Evolutionary conservation across 2,113 vertebrate genomes (phyloP).

Genomic region (Syngnathus floridae): DNA sequence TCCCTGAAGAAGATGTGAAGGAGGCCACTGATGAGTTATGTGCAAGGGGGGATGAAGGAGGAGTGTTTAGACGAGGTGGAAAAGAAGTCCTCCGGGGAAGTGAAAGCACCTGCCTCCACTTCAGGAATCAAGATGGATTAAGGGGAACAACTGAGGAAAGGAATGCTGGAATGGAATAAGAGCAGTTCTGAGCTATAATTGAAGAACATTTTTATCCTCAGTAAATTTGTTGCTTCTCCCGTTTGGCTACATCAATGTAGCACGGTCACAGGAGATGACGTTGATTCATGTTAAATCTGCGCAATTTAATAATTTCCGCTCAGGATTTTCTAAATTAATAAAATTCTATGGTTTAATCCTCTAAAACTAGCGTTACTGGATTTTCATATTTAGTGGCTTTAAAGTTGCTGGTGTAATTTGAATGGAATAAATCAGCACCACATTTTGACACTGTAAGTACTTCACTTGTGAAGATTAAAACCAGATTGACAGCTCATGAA

Average conservation of each 20-base stretch:
- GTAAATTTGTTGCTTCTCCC: slow-evolving; percentile 12
- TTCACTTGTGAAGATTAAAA: slow-evolving; percentile 4
- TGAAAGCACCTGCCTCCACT: slow-evolving; percentile 52
- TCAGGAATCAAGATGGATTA: slow-evolving; percentile 38
- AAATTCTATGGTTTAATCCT: slow-evolving; percentile 5
- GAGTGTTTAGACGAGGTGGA: neutral
- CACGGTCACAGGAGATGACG: neutral
- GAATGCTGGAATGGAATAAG: slow-evolving; percentile 4
- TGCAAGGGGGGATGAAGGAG: slow-evolving; percentile 11
- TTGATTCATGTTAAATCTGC: slow-evolving; percentile 24
- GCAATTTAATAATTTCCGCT: slow-evolving; percentile 7
- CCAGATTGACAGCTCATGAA: slow-evolving; percentile 13
- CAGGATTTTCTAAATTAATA: slow-evolving; percentile 24
- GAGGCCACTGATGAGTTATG: slow-evolving; percentile 42
- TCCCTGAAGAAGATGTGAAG: slow-evolving; percentile 45
- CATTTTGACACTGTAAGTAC: slow-evolving; percentile 1
- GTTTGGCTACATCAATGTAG: slow-evolving; percentile 17
- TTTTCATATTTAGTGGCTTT: slow-evolving; percentile 19
- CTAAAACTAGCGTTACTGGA: slow-evolving; percentile 2
- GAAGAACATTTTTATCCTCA: slow-evolving; percentile 47
- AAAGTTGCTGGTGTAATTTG: slow-evolving; percentile 14
- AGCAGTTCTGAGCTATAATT: slow-evolving; percentile 25
- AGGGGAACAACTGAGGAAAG: slow-evolving; percentile 35
- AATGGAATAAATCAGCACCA: slow-evolving; percentile 13
- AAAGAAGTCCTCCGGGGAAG: slow-evolving; percentile 19